Evolutionary conservation across 2,888 invertebrate species (phyloP), one percentile per base, ranked within the genome.

Genomic region (Protodeltote pygarga): DNA sequence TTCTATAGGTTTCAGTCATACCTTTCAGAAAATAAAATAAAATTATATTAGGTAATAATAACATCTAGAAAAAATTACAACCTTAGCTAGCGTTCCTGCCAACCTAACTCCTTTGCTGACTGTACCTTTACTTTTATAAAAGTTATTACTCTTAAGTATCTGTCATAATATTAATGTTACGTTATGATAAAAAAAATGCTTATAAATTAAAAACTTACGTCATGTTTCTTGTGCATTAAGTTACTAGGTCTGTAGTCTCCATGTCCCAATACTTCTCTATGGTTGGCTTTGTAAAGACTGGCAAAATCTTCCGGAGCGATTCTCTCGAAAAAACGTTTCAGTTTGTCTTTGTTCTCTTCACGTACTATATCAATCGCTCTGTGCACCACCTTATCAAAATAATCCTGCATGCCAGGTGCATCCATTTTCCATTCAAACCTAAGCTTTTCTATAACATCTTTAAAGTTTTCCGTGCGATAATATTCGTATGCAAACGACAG

Each of bases 241-340:
- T 85, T 85, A 34, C 83, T 83, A 15, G 78, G 61, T 35, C 83
- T 72, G 41, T 68, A 86, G 53, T 85, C 86, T 0, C 83, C 82
- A 11, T 87, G 86, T 0, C 60, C 61, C 2, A 86, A 34, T 10
- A 82, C 81, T 0, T 71, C 51, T 53, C 24, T 67, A 54, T 20
- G 70, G 17, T 10, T 28, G 1, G 28, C 19, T 16, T 48, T 50
- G 24, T 62, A 68, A 8, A 54, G 65, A 3, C 58, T 49, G 4
- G 23, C 13, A 9, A 75, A 54, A 3, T 47, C 39, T 1, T 61
- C 47, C 2, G 19, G n/a, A 0, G 35, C 16, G 1, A 53, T 27
- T 0, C 33, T 16, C 2, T 57, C 41, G 4, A 75, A 32, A 48
- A 71, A 82, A 2, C 32, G 53, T 3, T 39, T 31, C 0, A 84